Evolutionary conservation across 2,888 invertebrate species (phyloP).

Genomic region (Aproaerema taeniolella): DNA sequence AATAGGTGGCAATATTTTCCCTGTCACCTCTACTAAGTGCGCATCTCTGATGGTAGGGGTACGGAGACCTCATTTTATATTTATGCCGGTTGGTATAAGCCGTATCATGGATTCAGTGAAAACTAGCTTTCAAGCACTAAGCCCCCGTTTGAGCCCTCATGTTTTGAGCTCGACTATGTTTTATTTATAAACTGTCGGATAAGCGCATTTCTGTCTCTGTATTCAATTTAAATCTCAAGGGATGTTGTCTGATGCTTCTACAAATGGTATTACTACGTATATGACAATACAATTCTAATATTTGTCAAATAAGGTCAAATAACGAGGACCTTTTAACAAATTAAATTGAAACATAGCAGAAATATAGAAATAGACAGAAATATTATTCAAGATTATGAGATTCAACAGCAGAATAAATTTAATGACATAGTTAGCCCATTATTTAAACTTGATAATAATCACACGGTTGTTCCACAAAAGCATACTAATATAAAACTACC

Average conservation of each 20-base stretch:
- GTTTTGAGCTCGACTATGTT: slow-evolving; percentile 34
- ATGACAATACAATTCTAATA: too few relatives aligned
- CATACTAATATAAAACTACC: slow-evolving; percentile 60
- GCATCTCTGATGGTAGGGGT: slow-evolving; percentile 13
- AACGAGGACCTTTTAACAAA: too few relatives aligned
- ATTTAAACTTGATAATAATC: slow-evolving; percentile 53
- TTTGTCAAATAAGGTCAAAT: too few relatives aligned
- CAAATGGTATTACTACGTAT: too few relatives aligned
- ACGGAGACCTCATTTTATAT: slow-evolving; percentile 41
- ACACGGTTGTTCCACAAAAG: slow-evolving; percentile 37
- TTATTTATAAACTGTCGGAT: slow-evolving; percentile 46
- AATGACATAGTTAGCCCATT: slow-evolving; percentile 30
- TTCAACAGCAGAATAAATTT: too few relatives aligned
- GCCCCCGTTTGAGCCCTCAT: slow-evolving; percentile 13
- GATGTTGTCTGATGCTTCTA: too few relatives aligned
- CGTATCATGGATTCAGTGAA: slow-evolving; percentile 24
- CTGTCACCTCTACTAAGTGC: slow-evolving; percentile 9
- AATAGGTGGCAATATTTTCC: slow-evolving; percentile 9
- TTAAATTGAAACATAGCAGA: too few relatives aligned
- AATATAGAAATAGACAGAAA: too few relatives aligned
- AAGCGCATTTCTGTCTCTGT: slow-evolving; percentile 50
- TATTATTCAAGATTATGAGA: too few relatives aligned
- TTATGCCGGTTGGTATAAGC: slow-evolving; percentile 38
- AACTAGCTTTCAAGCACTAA: slow-evolving; percentile 20
- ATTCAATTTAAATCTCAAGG: slow-evolving; percentile 43